A percentile compares a stretch with the other conserved stretches of the same genome.
phyloP scores from a whole-genome alignment of 2,113 vertebrate genomes.

The Rhagologus leucostigma region DNA sequence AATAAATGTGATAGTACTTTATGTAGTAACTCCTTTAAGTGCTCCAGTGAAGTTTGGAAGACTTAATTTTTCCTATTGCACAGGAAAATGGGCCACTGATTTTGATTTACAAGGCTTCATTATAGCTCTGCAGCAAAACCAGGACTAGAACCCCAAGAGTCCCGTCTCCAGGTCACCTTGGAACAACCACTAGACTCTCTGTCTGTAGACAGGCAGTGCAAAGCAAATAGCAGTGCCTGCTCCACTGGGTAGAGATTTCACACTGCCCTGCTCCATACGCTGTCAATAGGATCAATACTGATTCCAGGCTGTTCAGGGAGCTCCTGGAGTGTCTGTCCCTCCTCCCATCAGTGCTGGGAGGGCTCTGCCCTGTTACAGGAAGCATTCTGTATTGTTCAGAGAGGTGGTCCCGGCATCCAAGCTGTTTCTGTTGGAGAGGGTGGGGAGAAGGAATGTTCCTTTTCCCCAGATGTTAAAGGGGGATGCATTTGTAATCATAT shows the following conservation, averaged over 20 bases:
- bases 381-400: not conserved
- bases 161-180: not conserved
- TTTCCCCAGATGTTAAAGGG: not conserved
- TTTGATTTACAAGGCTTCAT: slow-evolving; percentile 30
- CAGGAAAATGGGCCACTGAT: slow-evolving; percentile 2
- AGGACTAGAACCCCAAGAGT: slow-evolving; percentile 28
- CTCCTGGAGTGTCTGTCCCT: not conserved
- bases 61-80: not conserved
- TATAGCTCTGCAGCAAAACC: slow-evolving; percentile 30
- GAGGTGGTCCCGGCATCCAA: not conserved
- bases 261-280: fast-evolving
- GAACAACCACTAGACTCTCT: not conserved
- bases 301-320: not conserved
- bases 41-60: not conserved
- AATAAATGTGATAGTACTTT: not conserved
- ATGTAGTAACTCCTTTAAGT: not conserved
- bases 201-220: not conserved
- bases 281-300: not conserved
- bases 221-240: not conserved
- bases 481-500: not conserved
- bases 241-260: not conserved
- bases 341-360: fast-evolving
- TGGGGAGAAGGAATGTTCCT: not conserved
- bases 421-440: not conserved
- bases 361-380: not conserved